A percentile compares a stretch with the other conserved stretches of the same genome.
phyloP scores from a whole-genome alignment of 2,113 vertebrate genomes.

The Boulengeromyrus knoepffleri region DNA sequence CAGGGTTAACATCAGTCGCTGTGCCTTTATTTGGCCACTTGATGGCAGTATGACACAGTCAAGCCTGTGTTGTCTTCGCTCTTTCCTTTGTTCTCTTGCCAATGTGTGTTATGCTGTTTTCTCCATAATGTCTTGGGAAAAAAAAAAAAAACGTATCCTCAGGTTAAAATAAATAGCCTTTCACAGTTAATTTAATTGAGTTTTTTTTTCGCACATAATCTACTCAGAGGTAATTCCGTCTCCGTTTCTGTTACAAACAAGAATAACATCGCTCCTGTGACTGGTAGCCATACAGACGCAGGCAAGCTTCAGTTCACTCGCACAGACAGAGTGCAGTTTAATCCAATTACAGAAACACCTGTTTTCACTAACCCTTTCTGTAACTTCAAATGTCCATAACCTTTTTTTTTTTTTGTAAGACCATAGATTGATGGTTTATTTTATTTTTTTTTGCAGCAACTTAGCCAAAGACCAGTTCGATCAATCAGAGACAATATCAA shows the following conservation, averaged over 20 bases:
- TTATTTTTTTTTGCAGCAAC: background rate
- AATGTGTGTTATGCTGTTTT: conserved; percentile 39
- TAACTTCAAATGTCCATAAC: background rate
- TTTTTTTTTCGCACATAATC: conserved; percentile 63
- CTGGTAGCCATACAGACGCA: conserved; percentile 50
- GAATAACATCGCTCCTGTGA: conserved; percentile 53
- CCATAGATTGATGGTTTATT: background rate
- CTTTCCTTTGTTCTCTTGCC: conserved; percentile 64
- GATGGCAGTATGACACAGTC: conserved; percentile 65
- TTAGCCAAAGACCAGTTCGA: background rate
- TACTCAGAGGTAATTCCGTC: conserved; percentile 57
- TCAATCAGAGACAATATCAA: background rate
- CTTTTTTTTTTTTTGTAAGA: background rate
- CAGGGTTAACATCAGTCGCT: conserved; percentile 15
- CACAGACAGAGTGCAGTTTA: background rate
- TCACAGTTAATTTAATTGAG: conserved; percentile 72
- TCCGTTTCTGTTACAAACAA: conserved; percentile 59
- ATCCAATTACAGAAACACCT: conserved; percentile 15
- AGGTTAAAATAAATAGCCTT: conserved; percentile 72
- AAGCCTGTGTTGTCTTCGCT: conserved; percentile 20
- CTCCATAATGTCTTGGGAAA: conserved; percentile 46
- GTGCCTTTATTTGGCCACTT: conserved; percentile 39
- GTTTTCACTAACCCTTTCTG: conserved; percentile 16
- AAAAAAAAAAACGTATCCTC: conserved; percentile 58
- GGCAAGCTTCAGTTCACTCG: conserved; percentile 11